Evolutionary conservation across 2,888 invertebrate genomes (phyloP).

Genomic region (Drosophila nr. fundita): DNA sequence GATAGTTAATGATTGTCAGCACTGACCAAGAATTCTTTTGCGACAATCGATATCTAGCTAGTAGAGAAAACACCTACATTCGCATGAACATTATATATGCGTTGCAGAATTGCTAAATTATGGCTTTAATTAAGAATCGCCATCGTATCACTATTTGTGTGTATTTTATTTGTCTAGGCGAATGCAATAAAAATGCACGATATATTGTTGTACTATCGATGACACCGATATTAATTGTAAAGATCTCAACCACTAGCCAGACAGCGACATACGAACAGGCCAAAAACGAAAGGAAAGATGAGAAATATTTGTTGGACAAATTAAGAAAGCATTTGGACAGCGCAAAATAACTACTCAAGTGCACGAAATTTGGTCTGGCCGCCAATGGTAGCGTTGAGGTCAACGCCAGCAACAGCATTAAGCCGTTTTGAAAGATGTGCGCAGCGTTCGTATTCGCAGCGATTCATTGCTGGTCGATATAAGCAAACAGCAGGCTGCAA

Average conservation of each 20-base stretch:
- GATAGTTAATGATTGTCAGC: not conserved
- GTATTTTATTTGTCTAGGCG: not conserved
- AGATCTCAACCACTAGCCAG: constrained; percentile 44
- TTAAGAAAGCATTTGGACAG: constrained; percentile 21
- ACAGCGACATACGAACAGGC: constrained; percentile 52
- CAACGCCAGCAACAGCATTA: constrained; percentile 20
- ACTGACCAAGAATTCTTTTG: not conserved
- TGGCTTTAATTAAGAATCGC: not conserved
- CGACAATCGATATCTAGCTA: not conserved
- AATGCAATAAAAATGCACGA: not conserved
- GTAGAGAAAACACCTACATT: not conserved
- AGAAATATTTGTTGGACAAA: constrained; percentile 33
- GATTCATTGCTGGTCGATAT: constrained; percentile 63
- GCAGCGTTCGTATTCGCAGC: constrained; percentile 43
- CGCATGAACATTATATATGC: not conserved
- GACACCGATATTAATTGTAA: constrained; percentile 9
- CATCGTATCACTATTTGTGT: not conserved
- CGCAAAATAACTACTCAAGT: constrained; percentile 14
- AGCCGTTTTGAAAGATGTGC: constrained; percentile 58
- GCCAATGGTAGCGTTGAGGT: constrained; percentile 40
- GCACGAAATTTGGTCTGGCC: constrained; percentile 10
- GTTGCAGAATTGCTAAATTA: not conserved
- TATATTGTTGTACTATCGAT: constrained; percentile 23
- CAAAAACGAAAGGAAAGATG: constrained; percentile 39
- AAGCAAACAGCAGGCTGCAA: constrained; percentile 29